These are phyloP conservation scores for Yponomeuta cagnagella DNA, from an alignment of 2,888 invertebrate genomes.

Conservation along the genomic window DNA sequence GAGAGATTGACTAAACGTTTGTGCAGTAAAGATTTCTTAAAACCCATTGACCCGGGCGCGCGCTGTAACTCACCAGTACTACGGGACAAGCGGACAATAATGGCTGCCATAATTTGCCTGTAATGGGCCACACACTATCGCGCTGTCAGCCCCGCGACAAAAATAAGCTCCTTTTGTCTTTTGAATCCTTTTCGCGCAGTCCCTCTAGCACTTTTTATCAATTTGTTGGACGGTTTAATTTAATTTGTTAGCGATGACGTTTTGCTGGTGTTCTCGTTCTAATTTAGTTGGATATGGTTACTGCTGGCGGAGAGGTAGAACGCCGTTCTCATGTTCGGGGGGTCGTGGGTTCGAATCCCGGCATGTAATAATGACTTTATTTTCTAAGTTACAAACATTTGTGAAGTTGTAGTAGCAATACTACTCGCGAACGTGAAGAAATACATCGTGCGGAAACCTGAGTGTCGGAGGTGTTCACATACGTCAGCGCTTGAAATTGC, in stretches of 20 bases:
- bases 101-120: conserved; percentile 69
- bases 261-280: not conserved
- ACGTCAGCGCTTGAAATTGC: no score
- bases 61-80: conserved; percentile 57
- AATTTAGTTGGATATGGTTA: not conserved
- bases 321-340: no score
- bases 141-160: conserved; percentile 67
- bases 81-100: conserved; percentile 68
- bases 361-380: no score
- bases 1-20: not conserved
- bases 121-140: conserved; percentile 73
- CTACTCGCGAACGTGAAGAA: no score
- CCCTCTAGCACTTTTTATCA: not conserved
- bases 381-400: no score
- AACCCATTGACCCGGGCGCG: conserved; percentile 61
- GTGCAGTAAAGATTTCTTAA: conserved; percentile 31
- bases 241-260: not conserved
- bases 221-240: not conserved
- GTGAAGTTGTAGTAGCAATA: no score
- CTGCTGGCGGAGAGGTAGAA: no score
- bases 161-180: conserved; percentile 60
- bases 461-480: no score
- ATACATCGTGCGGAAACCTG: no score
- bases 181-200: conserved; percentile 38
- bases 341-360: no score